A percentile compares a stretch with the other conserved stretches of the same genome.
phyloP scores from a whole-genome alignment of 2,888 invertebrate species.

The Meghimatium bilineatum region DNA sequence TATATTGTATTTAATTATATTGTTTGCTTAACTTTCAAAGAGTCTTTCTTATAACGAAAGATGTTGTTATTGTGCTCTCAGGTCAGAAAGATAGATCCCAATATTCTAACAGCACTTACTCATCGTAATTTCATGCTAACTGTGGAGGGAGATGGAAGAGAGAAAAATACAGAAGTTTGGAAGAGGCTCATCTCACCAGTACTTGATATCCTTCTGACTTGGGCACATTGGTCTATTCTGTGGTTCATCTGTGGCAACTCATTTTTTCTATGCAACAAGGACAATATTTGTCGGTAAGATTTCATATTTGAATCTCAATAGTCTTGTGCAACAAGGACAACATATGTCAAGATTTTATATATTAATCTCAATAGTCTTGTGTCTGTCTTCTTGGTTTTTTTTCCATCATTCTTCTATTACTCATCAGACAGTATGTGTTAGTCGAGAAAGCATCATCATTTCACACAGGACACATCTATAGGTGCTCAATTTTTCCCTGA shows the following conservation, averaged over 20 bases:
- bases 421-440: too few species aligned
- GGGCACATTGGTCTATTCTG: constrained; percentile 80
- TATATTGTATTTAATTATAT: too few species aligned
- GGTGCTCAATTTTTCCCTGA: too few species aligned
- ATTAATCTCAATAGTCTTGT: too few species aligned
- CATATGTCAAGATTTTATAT: too few species aligned
- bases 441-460: too few species aligned
- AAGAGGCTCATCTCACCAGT: constrained; percentile 78
- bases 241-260: constrained; percentile 82
- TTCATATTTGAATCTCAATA: not conserved
- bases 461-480: too few species aligned
- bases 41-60: not conserved
- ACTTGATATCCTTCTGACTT: constrained; percentile 81
- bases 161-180: constrained; percentile 66
- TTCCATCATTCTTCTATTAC: too few species aligned
- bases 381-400: too few species aligned
- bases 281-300: constrained; percentile 77
- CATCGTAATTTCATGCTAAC: constrained; percentile 80
- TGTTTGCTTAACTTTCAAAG: not conserved
- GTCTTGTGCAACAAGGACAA: too few species aligned
- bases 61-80: constrained; percentile 44
- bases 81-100: constrained; percentile 80
- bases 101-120: constrained; percentile 86
- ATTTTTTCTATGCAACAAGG: constrained; percentile 85
- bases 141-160: constrained; percentile 47